Evolutionary conservation across 2,797 vertebrate genomes (phyloP).

Genomic region (Enteromius trimaculatus): DNA sequence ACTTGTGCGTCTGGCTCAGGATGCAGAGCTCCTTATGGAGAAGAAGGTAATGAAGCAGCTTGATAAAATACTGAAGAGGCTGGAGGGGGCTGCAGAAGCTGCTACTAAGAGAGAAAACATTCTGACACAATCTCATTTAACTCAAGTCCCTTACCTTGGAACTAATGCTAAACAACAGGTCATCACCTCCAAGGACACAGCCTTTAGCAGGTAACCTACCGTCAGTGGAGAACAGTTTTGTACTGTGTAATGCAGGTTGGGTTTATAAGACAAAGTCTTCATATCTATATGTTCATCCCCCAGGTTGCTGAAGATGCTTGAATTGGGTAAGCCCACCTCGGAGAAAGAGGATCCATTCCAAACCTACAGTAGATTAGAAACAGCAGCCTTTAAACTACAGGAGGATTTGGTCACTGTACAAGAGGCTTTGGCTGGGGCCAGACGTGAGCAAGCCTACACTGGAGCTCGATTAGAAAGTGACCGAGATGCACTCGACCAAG

Average conservation of each 20-base stretch:
- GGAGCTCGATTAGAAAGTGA: constrained; percentile 75
- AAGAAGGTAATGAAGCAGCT: constrained; percentile 74
- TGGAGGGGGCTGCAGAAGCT: constrained; percentile 69
- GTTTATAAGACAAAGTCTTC: not conserved
- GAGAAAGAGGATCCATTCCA: constrained; percentile 82
- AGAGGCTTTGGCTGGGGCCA: constrained; percentile 74
- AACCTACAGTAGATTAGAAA: constrained; percentile 83
- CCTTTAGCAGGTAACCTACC: constrained; percentile 80
- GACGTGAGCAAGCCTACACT: constrained; percentile 75
- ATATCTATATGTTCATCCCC: not conserved
- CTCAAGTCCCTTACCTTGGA: constrained; percentile 69
- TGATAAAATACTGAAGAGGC: constrained; percentile 71
- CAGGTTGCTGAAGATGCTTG: constrained; percentile 88
- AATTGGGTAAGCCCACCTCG: constrained; percentile 64
- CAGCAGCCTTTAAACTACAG: constrained; percentile 77
- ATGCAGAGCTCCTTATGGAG: constrained; percentile 83
- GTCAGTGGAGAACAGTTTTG: not conserved
- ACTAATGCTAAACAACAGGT: constrained; percentile 60
- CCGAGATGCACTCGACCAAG: constrained; percentile 75
- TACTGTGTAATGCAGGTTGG: not conserved
- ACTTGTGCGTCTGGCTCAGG: constrained; percentile 83
- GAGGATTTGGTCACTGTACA: constrained; percentile 71
- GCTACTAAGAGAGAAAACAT: constrained; percentile 71
- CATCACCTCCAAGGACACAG: constrained; percentile 80
- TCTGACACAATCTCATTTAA: constrained; percentile 75